Percentiles rank a stretch among this genome's conserved stretches.
These are phyloP conservation scores for Alosa alosa DNA, from an alignment of 2,113 vertebrate species.

Conservation along the genomic window DNA sequence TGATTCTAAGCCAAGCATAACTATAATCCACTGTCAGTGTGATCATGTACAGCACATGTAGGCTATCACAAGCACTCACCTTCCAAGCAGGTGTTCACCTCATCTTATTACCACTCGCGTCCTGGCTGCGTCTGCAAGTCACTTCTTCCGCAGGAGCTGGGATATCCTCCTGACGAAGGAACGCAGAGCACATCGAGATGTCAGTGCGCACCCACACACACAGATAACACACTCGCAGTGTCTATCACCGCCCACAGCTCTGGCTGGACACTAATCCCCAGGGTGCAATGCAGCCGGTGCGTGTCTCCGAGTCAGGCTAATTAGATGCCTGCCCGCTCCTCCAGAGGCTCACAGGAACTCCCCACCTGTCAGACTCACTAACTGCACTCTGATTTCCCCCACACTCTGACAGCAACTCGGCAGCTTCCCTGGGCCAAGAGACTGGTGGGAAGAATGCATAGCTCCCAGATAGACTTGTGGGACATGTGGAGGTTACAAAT, in stretches of 20 bases:
- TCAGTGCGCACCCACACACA: background rate
- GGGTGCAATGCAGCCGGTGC: background rate
- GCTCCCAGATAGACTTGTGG: background rate
- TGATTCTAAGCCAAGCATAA: no score
- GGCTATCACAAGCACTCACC: background rate
- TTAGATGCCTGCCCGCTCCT: constrained; percentile 35
- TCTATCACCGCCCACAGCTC: constrained; percentile 11
- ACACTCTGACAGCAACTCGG: background rate
- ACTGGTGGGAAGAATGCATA: background rate
- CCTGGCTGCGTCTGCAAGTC: background rate
- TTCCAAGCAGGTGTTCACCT: background rate
- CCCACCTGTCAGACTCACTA: constrained; percentile 6
- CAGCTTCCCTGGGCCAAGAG: background rate
- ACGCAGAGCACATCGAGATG: background rate
- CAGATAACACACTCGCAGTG: background rate
- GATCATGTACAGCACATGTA: background rate
- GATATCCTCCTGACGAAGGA: background rate
- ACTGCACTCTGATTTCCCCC: background rate
- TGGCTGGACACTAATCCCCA: constrained; percentile 27
- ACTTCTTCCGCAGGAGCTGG: background rate
- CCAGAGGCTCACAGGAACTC: background rate
- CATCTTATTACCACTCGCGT: no score
- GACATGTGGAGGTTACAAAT: background rate
- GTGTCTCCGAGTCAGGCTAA: background rate
- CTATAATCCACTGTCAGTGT: background rate